Evolutionary conservation across 2,113 vertebrate genomes (phyloP), one percentile per base, ranked within the genome.

Genomic region (Amphilophus citrinellus): DNA sequence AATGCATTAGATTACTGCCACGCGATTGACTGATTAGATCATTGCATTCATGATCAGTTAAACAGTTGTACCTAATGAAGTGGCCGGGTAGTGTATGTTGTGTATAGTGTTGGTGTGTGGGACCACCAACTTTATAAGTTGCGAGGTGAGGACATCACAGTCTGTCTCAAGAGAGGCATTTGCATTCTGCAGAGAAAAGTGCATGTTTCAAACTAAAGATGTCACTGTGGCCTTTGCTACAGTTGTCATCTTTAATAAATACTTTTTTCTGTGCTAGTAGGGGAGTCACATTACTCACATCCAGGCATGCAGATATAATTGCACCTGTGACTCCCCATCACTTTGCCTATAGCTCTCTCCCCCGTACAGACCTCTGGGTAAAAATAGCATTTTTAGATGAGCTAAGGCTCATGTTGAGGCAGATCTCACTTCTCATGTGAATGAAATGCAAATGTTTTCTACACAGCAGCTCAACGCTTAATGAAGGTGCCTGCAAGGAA

Each of bases 291-390:
- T 80, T 53, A 32, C 24, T 57, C 17, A 68, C 39, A 27, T 80
- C 14, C 79, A 83, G 63, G 57, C 79, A 65, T 60, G 73, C 76
- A 87, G 73, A 83, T 24, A 60, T 71, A 83, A 83, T 81, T 73
- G 22, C 61, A 63, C 81, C 27, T 84, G 50, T 20, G 15, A 79
- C 58, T 77, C 27, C 20, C 79, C 27, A 53, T 79, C 18, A 61
- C 65, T 57, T 39, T 35, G 68, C 10, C 47, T 73, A 35, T 32
- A 35, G 27, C 27, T 56, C 30, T n/a, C 32, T 47, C 18, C 32
- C 47, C 17, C 1, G 0, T 56, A 10, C 47, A 3, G 0, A 73
- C 53, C 53, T 56, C 15, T 2, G 4, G 82, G 68, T 61, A 50
- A 76, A 83, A 85, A 68, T 56, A 57, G 13, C 4, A 62, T 79